These are phyloP conservation scores for Cotesia chilonis DNA, from an alignment of 1,140 invertebrate genomes.

Conservation along the genomic window DNA sequence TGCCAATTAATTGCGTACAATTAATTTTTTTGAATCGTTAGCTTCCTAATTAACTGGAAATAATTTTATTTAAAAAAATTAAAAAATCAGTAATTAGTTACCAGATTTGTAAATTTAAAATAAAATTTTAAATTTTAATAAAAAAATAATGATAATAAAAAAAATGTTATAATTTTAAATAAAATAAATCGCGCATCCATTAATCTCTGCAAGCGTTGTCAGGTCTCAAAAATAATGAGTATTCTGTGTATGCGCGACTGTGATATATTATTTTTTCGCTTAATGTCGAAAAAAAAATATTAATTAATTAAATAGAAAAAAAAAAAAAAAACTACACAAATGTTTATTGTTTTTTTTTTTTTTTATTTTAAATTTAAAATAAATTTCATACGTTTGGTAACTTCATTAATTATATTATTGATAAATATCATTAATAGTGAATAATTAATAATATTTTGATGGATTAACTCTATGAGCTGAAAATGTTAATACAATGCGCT, in stretches of 20 bases:
- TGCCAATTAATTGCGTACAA: slow-evolving; percentile 47
- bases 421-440: no score
- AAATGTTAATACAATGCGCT: no score
- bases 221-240: not conserved
- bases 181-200: slow-evolving; percentile 10
- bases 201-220: slow-evolving; percentile 18
- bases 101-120: slow-evolving; percentile 1
- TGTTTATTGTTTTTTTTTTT: no score
- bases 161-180: not conserved
- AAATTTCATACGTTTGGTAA: no score
- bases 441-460: no score
- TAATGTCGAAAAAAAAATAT: slow-evolving; percentile 9
- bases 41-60: slow-evolving; percentile 46
- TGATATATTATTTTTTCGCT: slow-evolving; percentile 21
- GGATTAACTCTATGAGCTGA: no score
- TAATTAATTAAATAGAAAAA: slow-evolving; percentile 1
- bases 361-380: no score
- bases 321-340: not conserved
- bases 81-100: slow-evolving; percentile 17
- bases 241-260: slow-evolving; percentile 24
- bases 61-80: slow-evolving; percentile 14
- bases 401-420: no score
- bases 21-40: slow-evolving; percentile 41
- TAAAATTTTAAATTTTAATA: not conserved
- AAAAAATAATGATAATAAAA: not conserved